Evolutionary conservation across 2,113 vertebrate species (phyloP).

Genomic region (Deroptyus accipitrinus): DNA sequence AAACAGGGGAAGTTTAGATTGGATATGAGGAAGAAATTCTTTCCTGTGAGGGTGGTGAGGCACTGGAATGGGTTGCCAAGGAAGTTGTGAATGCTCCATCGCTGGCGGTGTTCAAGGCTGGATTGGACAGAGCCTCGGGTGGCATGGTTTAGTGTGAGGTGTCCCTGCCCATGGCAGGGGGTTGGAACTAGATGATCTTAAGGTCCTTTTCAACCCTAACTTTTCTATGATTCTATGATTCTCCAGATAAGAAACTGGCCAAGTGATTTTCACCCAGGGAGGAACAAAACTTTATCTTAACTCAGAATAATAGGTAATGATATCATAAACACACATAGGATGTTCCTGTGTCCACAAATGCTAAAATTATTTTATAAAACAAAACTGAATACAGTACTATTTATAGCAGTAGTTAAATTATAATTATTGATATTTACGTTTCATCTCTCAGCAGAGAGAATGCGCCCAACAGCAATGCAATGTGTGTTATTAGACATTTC

Average conservation of each 20-base stretch:
- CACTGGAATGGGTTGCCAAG: no score
- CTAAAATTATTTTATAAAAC: not conserved
- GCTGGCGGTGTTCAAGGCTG: no score
- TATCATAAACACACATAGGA: not conserved
- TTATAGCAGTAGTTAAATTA: not conserved
- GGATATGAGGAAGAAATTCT: no score
- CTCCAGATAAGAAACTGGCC: not conserved
- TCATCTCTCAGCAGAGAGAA: not conserved
- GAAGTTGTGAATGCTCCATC: no score
- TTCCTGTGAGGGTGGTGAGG: no score
- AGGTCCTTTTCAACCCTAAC: no score
- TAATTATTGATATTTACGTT: not conserved
- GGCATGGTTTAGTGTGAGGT: no score
- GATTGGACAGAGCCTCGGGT: no score
- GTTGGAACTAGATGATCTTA: no score
- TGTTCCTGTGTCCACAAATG: not conserved
- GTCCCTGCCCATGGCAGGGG: no score
- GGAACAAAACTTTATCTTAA: not conserved
- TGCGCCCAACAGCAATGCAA: not conserved
- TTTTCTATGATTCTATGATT: not conserved
- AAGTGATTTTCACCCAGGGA: not conserved
- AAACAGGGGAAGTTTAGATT: no score
- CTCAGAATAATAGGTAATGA: not conserved
- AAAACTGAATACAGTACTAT: not conserved
- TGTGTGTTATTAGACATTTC: not conserved